phyloP scores from a whole-genome alignment of 2,797 vertebrate genomes.

The Megaceryle alcyon region DNA sequence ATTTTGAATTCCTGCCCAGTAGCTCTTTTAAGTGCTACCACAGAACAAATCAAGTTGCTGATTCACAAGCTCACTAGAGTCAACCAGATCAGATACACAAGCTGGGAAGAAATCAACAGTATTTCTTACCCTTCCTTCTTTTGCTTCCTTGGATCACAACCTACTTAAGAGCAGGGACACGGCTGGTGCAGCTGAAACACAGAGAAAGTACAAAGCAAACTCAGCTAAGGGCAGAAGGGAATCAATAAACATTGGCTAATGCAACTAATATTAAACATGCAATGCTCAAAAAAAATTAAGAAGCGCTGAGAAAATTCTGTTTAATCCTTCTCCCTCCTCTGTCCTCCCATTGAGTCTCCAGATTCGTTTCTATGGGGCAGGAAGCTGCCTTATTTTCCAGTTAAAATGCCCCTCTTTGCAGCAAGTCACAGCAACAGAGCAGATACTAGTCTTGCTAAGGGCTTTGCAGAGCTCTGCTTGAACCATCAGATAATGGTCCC shows the following conservation, averaged over 20 bases:
- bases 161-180: neutral
- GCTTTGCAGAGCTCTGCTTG: neutral
- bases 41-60: neutral
- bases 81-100: neutral
- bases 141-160: neutral
- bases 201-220: neutral
- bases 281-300: neutral
- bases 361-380: neutral
- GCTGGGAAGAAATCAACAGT: neutral
- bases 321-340: neutral
- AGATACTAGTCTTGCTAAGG: neutral
- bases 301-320: neutral
- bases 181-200: accelerated
- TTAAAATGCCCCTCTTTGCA: neutral
- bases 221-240: neutral
- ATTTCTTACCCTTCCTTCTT: neutral
- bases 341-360: neutral
- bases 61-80: neutral
- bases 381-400: neutral
- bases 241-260: accelerated
- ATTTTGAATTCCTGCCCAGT: neutral
- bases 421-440: neutral
- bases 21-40: neutral
- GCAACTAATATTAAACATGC: neutral
- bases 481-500: neutral